Evolutionary conservation across 1,140 invertebrate species (phyloP), one percentile per base, ranked within the genome.

Genomic region (Stegodyphus mimosarum): DNA sequence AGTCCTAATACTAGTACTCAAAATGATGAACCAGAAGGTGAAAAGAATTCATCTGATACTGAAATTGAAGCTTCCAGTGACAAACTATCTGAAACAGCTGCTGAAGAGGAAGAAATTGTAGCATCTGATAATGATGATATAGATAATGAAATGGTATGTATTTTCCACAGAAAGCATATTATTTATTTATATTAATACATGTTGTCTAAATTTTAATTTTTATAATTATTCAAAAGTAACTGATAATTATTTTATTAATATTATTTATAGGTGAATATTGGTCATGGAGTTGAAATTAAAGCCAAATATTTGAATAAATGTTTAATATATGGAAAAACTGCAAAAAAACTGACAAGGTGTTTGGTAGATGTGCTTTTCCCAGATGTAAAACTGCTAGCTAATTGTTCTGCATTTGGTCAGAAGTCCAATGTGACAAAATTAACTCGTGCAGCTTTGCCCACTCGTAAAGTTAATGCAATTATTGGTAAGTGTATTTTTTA

Each of bases 381-480:
- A 13, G 72, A 75, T 48, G 55, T 60, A 7, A 81, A 81, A 81
- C 69, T 75, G 64, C 81, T 84, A 2, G 81, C 72, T 17, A 48
- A 51, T 49, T 84, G 81, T 70, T 75, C 72, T 48, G 81, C 81
- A 13, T 84, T 75, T 69, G 81, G 81, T 6, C 73, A 84, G 15
- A 84, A 84, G 52, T 84, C 81, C 6, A 75, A 76, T 70, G 70
- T 83, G 6, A 84, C 81, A 49, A 84, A 76, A 51, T 51, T 84
- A 7, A 84, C 81, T 0, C 49, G 73, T 9, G 81, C 81, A 17
- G 81, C 72, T 67, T 76, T 84, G 15, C 81, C 81, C 11, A 0
- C 50, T 6, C 60, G 63, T 17, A 84, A 84, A 50, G 81, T 84
- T 55, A 51, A 50, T 13, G 72, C 72, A 53, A 84, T 84, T 33